Evolutionary conservation across 2,113 vertebrate genomes (phyloP).

Genomic region (Ctenomys sociabilis): DNA sequence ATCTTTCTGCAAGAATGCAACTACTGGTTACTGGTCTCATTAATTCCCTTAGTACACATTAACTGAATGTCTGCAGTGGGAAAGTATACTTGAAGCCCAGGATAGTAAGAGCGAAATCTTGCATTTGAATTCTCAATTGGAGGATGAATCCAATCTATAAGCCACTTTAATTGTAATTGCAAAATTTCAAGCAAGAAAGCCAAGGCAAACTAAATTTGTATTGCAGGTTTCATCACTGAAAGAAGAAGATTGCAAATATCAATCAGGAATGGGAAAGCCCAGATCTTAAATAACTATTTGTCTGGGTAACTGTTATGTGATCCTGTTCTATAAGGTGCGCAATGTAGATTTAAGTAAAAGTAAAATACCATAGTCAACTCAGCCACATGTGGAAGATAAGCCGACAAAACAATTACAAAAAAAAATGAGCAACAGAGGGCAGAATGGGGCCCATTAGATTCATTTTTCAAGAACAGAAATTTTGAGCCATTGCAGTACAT

Average conservation of each 20-base stretch:
- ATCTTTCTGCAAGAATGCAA: slow-evolving; percentile 22
- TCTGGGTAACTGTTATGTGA: not conserved
- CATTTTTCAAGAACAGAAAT: not conserved
- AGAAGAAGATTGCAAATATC: not conserved
- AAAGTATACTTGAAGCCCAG: not conserved
- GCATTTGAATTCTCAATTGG: slow-evolving; percentile 22
- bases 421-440: not conserved
- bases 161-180: not conserved
- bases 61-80: not conserved
- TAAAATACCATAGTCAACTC: not conserved
- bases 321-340: not conserved
- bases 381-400: not conserved
- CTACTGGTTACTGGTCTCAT: not conserved
- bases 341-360: slow-evolving; percentile 18
- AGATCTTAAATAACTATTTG: not conserved
- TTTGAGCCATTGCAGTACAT: not conserved
- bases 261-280: not conserved
- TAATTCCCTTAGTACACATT: slow-evolving; percentile 15
- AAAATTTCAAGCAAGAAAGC: slow-evolving; percentile 44
- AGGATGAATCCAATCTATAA: slow-evolving; percentile 18
- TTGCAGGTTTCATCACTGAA: not conserved
- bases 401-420: slow-evolving; percentile 17
- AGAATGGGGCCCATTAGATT: not conserved
- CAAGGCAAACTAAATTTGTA: not conserved
- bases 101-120: slow-evolving; percentile 12